Evolutionary conservation across 2,797 vertebrate genomes (phyloP).

Genomic region (Merluccius polli): DNA sequence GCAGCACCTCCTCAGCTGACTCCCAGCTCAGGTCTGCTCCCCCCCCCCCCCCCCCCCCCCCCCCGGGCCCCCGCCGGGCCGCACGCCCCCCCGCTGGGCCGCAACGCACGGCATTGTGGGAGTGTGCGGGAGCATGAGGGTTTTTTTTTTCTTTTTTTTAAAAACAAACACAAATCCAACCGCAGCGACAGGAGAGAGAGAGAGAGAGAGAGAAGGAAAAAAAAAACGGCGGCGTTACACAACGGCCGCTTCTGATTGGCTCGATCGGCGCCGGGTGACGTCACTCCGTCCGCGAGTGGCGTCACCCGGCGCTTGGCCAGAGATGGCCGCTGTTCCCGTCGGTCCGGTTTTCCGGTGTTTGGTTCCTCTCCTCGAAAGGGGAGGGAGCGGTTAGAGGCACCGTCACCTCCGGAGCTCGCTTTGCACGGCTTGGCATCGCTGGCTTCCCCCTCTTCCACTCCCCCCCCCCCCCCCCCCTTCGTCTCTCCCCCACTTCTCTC

Average conservation of each 20-base stretch:
- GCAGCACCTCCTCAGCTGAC: constrained; percentile 70
- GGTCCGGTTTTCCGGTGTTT: constrained; percentile 47
- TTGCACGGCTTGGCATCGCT: constrained; percentile 61
- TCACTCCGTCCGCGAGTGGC: background rate
- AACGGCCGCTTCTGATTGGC: background rate
- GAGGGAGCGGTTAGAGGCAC: background rate
- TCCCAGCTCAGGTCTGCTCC: constrained; percentile 82
- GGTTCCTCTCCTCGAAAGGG: background rate
- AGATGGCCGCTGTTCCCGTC: background rate
- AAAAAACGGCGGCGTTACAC: background rate
- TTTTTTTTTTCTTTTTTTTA: constrained; percentile 24
- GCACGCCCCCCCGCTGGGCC: constrained; percentile 61
- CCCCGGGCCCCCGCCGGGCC: constrained; percentile 57
- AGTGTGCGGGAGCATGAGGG: constrained; percentile 51
- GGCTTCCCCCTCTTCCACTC: constrained; percentile 6
- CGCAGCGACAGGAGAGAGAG: background rate
- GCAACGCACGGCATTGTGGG: constrained; percentile 71
- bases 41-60: too few relatives aligned
- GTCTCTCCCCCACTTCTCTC: constrained; percentile 42
- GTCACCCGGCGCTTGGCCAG: background rate
- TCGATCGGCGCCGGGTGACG: too few relatives aligned
- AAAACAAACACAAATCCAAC: background rate
- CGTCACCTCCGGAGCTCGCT: constrained; percentile 34
- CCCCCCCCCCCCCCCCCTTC: constrained; percentile 48
- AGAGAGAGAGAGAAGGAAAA: too few relatives aligned